These are phyloP conservation scores for Eupeodes luniger DNA, from an alignment of 2,888 invertebrate species.

Conservation along the genomic window DNA sequence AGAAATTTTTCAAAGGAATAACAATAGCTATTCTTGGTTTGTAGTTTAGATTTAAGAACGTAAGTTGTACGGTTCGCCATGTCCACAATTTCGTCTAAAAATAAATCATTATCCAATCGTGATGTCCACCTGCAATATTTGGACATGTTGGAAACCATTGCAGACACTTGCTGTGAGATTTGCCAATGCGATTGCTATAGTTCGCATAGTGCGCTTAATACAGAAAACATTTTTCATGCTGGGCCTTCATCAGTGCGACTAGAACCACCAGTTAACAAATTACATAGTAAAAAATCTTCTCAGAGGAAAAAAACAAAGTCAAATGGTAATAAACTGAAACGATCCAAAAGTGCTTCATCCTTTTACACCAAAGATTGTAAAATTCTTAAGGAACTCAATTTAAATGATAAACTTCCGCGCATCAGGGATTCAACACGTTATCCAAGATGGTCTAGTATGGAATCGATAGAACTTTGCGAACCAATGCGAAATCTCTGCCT, in stretches of 20 bases:
- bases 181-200: slow-evolving; percentile 83
- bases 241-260: slow-evolving; percentile 54
- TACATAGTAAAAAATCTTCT: slow-evolving; percentile 53
- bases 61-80: slow-evolving; percentile 8
- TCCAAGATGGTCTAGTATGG: slow-evolving; percentile 61
- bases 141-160: slow-evolving; percentile 79
- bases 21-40: not conserved
- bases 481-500: slow-evolving; percentile 83
- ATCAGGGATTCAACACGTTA: slow-evolving; percentile 51
- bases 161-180: slow-evolving; percentile 82
- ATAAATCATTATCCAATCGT: slow-evolving; percentile 35
- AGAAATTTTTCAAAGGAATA: slow-evolving; percentile 33
- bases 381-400: slow-evolving; percentile 79
- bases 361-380: slow-evolving; percentile 80
- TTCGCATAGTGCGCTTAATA: slow-evolving; percentile 79
- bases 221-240: slow-evolving; percentile 10
- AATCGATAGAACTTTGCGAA: slow-evolving; percentile 79
- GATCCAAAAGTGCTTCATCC: slow-evolving; percentile 81
- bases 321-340: slow-evolving; percentile 69
- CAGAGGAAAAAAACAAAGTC: slow-evolving; percentile 47
- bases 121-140: slow-evolving; percentile 80
- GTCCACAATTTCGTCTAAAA: slow-evolving; percentile 37
- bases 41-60: not conserved
- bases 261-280: slow-evolving; percentile 44
- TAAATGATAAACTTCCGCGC: slow-evolving; percentile 38